These are phyloP conservation scores for Capreolus pygargus DNA, from an alignment of 2,113 vertebrate species.

Conservation along the genomic window DNA sequence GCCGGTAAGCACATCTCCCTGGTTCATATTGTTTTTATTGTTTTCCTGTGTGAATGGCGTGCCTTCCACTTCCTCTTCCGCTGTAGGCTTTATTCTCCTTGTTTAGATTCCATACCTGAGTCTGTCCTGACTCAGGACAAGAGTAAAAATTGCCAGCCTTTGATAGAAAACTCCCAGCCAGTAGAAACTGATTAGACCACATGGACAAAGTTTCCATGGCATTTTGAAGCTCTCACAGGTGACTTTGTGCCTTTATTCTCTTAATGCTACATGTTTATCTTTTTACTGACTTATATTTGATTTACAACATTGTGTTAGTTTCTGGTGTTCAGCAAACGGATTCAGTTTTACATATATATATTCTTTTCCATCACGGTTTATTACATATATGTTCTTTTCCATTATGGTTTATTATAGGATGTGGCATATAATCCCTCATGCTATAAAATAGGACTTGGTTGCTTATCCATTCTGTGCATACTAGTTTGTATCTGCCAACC, in stretches of 20 bases:
- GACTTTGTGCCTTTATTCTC: background rate
- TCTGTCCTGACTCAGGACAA: background rate
- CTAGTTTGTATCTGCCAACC: background rate
- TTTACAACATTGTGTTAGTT: background rate
- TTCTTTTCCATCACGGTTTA: background rate
- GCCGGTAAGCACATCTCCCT: slow-evolving; percentile 87
- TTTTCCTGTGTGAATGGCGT: rapidly evolving
- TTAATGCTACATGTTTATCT: background rate
- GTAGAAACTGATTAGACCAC: rapidly evolving
- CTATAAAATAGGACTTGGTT: background rate
- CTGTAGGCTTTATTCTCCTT: background rate
- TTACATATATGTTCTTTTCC: background rate
- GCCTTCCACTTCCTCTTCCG: background rate
- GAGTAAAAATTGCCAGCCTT: background rate
- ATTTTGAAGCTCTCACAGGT: rapidly evolving
- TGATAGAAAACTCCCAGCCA: too few species aligned
- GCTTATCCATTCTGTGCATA: background rate
- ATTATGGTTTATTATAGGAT: background rate
- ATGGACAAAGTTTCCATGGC: rapidly evolving
- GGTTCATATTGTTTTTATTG: background rate
- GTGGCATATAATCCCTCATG: background rate
- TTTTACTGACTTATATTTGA: background rate
- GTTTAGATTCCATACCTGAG: background rate
- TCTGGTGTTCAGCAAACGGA: background rate
- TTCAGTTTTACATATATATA: background rate